Base-by-base conservation (phyloP, 2,888 invertebrate species). In the Abrostola triplasia region DNA sequence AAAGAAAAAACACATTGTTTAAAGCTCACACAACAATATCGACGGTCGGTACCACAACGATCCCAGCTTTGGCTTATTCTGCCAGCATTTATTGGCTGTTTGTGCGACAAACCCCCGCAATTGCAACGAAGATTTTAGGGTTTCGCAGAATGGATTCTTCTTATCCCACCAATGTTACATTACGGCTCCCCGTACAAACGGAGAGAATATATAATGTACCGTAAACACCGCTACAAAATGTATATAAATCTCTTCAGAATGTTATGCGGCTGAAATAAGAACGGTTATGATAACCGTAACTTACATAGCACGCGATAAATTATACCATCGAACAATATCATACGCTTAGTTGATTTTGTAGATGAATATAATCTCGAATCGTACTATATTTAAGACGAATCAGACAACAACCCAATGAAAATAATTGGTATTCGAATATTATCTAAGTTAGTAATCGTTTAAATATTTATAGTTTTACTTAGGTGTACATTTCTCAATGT, bases 121-220 rank as follows among this genome's bases (percentile, higher is more conserved):
- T 88, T 86, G 88, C 86, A 86, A 79, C 83, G 72, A 84, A 84
- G 82, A 86, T 87, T 88, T 87, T 87, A 84, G 86, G 85, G 87
- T 88, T 86, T 82, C 82, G 75, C 75, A 76, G 79, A 88, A 87
- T 87, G 85, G 87, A 87, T 88, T 84, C 86, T 85, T 83, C 85
- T 86, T 87, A 87, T 85, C 84, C 88, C 71, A 79, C 81, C 83
- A 80, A 82, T 83, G 84, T 83, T 61, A 80, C 76, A 75, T 81
- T 77, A 79, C 65, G 70, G 73, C 78, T 80, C 66, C 63, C 44
- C 58, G 77, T 81, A 84, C 80, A 83, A 80, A 73, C 76, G 75
- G 72, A 81, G 80, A 77, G 83, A 84, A 85, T 84, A 86, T 82
- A 84, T 87, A 85, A 85, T 85, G 80, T 75, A 83, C 78, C 80